phyloP scores from a whole-genome alignment of 2,113 vertebrate genomes.

The Macquaria ambigua region DNA sequence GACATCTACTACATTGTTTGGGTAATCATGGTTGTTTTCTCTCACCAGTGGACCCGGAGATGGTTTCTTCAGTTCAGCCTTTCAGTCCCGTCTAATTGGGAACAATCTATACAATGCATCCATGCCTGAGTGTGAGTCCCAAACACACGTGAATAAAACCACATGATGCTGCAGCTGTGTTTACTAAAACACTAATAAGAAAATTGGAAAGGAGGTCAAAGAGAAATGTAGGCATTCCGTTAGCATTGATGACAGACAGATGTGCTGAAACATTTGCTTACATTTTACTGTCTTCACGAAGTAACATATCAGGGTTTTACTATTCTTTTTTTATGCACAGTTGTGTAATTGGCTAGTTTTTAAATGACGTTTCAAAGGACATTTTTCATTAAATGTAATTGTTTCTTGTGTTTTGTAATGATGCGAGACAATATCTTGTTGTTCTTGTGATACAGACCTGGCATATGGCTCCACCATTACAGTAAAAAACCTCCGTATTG shows the following conservation, averaged over 20 bases:
- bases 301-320: not conserved
- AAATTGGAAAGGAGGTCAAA: slow-evolving; percentile 17
- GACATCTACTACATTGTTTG: not conserved
- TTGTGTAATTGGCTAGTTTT: not conserved
- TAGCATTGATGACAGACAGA: slow-evolving; percentile 24
- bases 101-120: slow-evolving; percentile 97
- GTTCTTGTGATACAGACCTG: slow-evolving; percentile 85
- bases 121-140: slow-evolving; percentile 91
- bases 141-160: slow-evolving; percentile 35
- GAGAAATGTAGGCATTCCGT: slow-evolving; percentile 18
- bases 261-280: slow-evolving; percentile 26
- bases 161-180: slow-evolving; percentile 31
- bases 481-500: slow-evolving; percentile 94
- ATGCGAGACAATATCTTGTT: not conserved
- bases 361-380: not conserved
- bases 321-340: not conserved
- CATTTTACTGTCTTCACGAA: slow-evolving; percentile 26
- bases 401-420: slow-evolving; percentile 1
- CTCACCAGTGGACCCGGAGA: slow-evolving; percentile 92
- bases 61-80: slow-evolving; percentile 98
- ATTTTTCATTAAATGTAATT: not conserved
- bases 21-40: not conserved
- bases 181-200: slow-evolving; percentile 21
- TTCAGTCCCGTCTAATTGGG: slow-evolving; percentile 95
- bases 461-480: slow-evolving; percentile 95